Evolutionary conservation across 1,140 invertebrate genomes (phyloP).

Genomic region (Camponotus pennsylvanicus): DNA sequence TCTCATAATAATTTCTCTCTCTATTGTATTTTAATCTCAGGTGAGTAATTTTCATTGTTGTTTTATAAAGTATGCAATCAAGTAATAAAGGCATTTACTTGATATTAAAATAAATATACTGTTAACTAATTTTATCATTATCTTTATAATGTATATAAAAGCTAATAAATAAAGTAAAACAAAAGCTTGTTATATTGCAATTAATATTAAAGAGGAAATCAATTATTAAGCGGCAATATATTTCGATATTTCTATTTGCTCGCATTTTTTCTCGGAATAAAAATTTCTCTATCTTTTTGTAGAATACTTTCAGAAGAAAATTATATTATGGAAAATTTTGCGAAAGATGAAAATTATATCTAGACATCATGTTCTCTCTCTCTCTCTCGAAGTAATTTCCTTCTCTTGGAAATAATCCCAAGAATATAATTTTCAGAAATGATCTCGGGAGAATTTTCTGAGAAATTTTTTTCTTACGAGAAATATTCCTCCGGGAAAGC

Average conservation of each 20-base stretch:
- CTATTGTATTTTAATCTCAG: conserved; percentile 30
- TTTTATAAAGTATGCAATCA: neutral
- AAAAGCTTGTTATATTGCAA: neutral
- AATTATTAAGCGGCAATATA: neutral
- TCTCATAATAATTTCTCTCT: neutral
- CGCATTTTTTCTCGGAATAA: conserved; percentile 1
- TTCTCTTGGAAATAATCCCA: conserved; percentile 19
- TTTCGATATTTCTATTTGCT: neutral
- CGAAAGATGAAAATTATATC: conserved; percentile 15
- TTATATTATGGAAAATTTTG: conserved; percentile 30
- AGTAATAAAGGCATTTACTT: neutral
- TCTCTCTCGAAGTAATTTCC: conserved; percentile 18
- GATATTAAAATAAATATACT: neutral
- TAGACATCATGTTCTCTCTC: neutral
- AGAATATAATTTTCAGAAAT: conserved; percentile 43
- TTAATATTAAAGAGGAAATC: neutral
- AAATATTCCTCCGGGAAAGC: neutral
- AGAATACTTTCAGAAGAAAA: conserved; percentile 6
- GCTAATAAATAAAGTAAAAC: neutral
- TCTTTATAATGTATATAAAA: neutral
- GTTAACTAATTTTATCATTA: neutral
- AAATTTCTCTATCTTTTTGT: conserved; percentile 18
- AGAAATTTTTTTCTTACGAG: neutral
- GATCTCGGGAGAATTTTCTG: conserved; percentile 25
- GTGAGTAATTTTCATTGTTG: conserved; percentile 2